A percentile compares a stretch with the other conserved stretches of the same genome.
Evolutionary conservation across 2,113 vertebrate species (phyloP).

Genomic region (Elaphurus davidianus): DNA sequence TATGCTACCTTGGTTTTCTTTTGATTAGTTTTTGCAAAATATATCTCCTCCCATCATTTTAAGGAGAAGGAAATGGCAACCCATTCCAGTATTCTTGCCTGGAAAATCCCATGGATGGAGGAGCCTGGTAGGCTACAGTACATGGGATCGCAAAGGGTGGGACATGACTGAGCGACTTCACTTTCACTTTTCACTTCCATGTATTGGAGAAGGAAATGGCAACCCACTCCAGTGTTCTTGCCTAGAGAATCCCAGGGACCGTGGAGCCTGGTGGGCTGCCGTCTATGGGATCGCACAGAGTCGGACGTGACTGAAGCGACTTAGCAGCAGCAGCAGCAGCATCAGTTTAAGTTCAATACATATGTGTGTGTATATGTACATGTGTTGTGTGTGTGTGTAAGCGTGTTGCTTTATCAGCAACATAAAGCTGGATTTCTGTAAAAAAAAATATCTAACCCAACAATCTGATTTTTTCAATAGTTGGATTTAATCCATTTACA

Average conservation of each 20-base stretch:
- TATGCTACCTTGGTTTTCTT: neutral
- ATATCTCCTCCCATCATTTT: neutral
- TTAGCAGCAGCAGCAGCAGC: neutral
- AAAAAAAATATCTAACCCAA: neutral
- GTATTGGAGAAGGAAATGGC: neutral
- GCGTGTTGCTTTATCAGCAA: neutral
- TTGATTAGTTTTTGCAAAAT: neutral
- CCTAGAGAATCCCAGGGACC: neutral
- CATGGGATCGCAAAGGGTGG: neutral
- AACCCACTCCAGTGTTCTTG: neutral
- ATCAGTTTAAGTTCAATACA: neutral
- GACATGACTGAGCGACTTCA: neutral
- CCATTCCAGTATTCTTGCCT: neutral
- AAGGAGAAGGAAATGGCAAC: neutral
- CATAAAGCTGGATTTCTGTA: neutral
- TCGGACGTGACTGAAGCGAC: accelerated
- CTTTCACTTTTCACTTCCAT: no score
- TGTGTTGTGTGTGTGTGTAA: neutral
- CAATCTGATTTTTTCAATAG: neutral
- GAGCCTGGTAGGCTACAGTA: neutral
- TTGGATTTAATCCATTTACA: neutral
- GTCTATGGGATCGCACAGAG: neutral
- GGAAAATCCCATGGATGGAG: neutral
- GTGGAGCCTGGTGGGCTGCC: neutral
- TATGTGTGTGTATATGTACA: neutral